These are phyloP conservation scores for Dasyornis broadbenti DNA, from an alignment of 2,113 vertebrate species.

Conservation along the genomic window DNA sequence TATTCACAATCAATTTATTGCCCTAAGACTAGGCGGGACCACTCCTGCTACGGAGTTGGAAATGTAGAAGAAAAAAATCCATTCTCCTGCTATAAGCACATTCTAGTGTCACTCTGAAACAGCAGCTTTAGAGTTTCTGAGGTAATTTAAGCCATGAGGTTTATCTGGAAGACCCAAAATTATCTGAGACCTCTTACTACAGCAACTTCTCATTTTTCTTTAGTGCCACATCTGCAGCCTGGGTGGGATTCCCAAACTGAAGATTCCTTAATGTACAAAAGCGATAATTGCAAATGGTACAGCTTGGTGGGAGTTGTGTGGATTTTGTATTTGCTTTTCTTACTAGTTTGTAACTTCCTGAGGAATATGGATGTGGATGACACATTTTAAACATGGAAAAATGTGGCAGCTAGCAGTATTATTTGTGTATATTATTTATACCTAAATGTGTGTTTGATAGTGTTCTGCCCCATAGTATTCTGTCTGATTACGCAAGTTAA, in stretches of 20 bases:
- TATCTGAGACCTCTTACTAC: background rate
- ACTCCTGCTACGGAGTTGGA: background rate
- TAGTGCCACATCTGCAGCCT: background rate
- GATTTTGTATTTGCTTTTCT: background rate
- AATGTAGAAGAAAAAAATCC: background rate
- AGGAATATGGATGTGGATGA: background rate
- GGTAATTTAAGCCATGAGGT: background rate
- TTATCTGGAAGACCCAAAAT: background rate
- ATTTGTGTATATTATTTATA: background rate
- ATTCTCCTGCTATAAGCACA: background rate
- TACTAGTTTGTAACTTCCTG: background rate
- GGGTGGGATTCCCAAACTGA: background rate
- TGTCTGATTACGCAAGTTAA: background rate
- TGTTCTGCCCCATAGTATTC: background rate
- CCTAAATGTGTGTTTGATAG: background rate
- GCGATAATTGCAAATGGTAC: background rate
- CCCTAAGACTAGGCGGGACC: background rate
- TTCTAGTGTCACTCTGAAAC: background rate
- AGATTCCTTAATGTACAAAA: background rate
- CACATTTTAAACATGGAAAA: background rate
- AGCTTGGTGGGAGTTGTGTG: background rate
- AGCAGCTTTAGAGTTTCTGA: background rate
- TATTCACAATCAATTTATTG: background rate
- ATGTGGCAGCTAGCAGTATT: background rate
- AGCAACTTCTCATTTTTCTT: background rate